Percentiles rank a stretch among this genome's conserved stretches.
Evolutionary conservation across 2,113 vertebrate species (phyloP).

Genomic region (Cololabis saira): DNA sequence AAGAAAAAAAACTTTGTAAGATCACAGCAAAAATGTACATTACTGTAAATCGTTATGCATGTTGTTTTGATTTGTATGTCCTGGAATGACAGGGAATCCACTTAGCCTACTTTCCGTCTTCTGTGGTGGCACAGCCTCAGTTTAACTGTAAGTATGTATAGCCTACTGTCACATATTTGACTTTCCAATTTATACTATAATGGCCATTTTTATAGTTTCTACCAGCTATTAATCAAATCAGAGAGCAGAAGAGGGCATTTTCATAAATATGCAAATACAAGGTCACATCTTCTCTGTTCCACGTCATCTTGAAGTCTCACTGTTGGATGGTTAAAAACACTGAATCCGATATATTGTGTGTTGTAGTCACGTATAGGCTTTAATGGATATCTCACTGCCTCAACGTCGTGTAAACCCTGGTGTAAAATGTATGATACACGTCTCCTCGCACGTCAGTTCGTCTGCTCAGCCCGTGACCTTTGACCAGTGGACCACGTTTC

Average conservation of each 20-base stretch:
- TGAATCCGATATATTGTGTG: slow-evolving; percentile 40
- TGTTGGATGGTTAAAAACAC: slow-evolving; percentile 38
- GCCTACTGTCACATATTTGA: slow-evolving; percentile 65
- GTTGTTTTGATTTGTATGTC: slow-evolving; percentile 62
- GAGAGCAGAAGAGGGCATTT: slow-evolving; percentile 73
- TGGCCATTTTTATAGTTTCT: slow-evolving; percentile 75
- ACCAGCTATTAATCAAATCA: slow-evolving; percentile 77
- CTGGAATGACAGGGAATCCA: slow-evolving; percentile 47
- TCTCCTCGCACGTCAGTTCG: slow-evolving; percentile 39
- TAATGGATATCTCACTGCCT: slow-evolving; percentile 52
- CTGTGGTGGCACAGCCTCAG: slow-evolving; percentile 55
- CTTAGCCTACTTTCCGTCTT: slow-evolving; percentile 58
- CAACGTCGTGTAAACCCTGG: slow-evolving; percentile 54
- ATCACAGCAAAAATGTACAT: slow-evolving; percentile 68
- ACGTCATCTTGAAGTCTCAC: slow-evolving; percentile 31
- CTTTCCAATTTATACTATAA: slow-evolving; percentile 65
- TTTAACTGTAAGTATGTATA: slow-evolving; percentile 62
- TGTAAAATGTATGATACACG: slow-evolving; percentile 60
- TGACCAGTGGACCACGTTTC: slow-evolving; percentile 46
- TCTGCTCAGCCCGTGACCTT: slow-evolving; percentile 55
- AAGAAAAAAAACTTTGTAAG: slow-evolving; percentile 49
- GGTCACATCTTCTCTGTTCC: slow-evolving; percentile 55
- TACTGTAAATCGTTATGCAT: slow-evolving; percentile 77
- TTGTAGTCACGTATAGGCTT: slow-evolving; percentile 55
- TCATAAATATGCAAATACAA: slow-evolving; percentile 81